phyloP scores from a whole-genome alignment of 2,888 invertebrate species.

The Acanthosoma haemorrhoidale region DNA sequence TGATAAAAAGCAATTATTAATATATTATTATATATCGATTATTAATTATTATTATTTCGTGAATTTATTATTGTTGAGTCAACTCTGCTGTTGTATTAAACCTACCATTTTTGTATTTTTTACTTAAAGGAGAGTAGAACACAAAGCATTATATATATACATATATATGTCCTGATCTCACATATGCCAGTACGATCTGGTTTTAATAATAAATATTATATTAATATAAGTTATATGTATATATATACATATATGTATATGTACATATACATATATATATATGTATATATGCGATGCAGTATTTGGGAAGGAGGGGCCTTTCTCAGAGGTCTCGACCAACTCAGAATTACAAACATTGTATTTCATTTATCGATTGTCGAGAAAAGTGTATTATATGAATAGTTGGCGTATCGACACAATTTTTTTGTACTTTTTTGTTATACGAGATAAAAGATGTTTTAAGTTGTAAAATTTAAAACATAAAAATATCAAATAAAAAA shows the following conservation, averaged over 20 bases:
- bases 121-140: constrained; percentile 21
- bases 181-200: constrained; percentile 24
- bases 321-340: not conserved
- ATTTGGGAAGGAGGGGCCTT: constrained; percentile 20
- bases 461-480: constrained; percentile 29
- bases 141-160: constrained; percentile 23
- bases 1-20: constrained; percentile 31
- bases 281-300: constrained; percentile 26
- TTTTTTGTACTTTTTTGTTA: constrained; percentile 42
- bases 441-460: constrained; percentile 34
- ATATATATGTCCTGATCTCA: constrained; percentile 29
- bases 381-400: constrained; percentile 23
- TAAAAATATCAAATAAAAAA: constrained; percentile 29
- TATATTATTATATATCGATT: constrained; percentile 29
- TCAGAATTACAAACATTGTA: constrained; percentile 20
- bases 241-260: too few relatives aligned
- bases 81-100: constrained; percentile 30
- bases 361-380: constrained; percentile 22
- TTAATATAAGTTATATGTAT: constrained; percentile 26
- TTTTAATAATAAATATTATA: constrained; percentile 30
- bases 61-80: constrained; percentile 31
- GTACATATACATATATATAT: too few relatives aligned
- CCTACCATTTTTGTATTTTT: constrained; percentile 29
- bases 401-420: constrained; percentile 33
- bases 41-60: constrained; percentile 24